These are phyloP conservation scores for Oryzias javanicus DNA, from an alignment of 2,113 vertebrate species.

Conservation along the genomic window DNA sequence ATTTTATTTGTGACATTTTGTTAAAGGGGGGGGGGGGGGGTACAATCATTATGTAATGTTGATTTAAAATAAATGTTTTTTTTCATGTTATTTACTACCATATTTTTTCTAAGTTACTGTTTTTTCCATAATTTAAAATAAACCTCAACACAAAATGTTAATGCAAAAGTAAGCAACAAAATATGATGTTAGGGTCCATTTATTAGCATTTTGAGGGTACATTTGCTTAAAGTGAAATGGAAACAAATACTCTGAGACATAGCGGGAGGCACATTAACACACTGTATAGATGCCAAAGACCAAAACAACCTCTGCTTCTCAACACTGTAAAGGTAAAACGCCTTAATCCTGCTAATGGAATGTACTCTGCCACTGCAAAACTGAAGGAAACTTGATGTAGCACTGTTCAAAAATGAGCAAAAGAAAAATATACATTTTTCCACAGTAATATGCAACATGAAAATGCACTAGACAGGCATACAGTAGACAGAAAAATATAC, in stretches of 20 bases:
- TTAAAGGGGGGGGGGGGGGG: too few species aligned
- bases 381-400: constrained; percentile 8
- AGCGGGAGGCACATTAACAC: constrained; percentile 14
- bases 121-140: too few species aligned
- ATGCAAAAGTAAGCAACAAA: background rate
- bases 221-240: constrained; percentile 2
- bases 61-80: too few species aligned
- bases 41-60: too few species aligned
- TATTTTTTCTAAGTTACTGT: too few species aligned
- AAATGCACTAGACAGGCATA: constrained; percentile 12
- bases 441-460: constrained; percentile 22
- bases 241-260: constrained; percentile 16
- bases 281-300: background rate
- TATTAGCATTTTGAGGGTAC: constrained; percentile 33
- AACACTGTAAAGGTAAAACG: background rate
- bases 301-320: background rate
- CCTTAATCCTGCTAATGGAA: constrained; percentile 9
- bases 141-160: background rate
- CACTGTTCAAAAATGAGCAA: constrained; percentile 9
- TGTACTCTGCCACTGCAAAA: constrained; percentile 6
- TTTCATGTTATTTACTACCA: too few species aligned
- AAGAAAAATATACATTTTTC: background rate
- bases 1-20: too few species aligned
- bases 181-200: constrained; percentile 3
- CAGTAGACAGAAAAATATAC: constrained; percentile 12